Evolutionary conservation across 2,888 invertebrate species (phyloP), one percentile per base, ranked within the genome.

Genomic region (Mythimna lalbum): DNA sequence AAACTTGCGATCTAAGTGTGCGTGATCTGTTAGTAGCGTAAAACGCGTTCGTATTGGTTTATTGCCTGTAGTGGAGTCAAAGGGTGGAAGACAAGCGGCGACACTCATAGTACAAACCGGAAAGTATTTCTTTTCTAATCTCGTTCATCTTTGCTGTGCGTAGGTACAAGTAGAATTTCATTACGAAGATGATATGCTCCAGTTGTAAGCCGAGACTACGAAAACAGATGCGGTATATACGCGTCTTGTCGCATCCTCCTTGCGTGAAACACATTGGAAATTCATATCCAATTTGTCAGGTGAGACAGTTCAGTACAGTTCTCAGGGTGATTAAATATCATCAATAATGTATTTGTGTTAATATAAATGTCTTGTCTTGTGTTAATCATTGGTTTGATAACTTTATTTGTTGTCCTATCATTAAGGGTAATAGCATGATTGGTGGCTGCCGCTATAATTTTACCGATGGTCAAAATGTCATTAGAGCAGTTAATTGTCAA

Each of bases 251-350:
- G 43, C 47, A 55, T 57, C 31, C 55, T 43, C 3, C 64, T 69
- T 61, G 57, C 76, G 36, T 56, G 10, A 69, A 76, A 63, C 63
- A 56, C 71, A 72, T 81, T 76, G 64, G 43, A 72, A 60, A 81
- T 81, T 81, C 71, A 76, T 72, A 79, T 56, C 68, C 77, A 71
- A 79, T 79, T 81, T 76, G 81, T 65, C 71, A 81, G 67, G 67
- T 77, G 77, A 76, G 50, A 50, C 64, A 53, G 19, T 31, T 63
- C 23, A 23, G 10, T 52, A 60, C 47, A 56, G 49, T 65, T 81
- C 81, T 47, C 81, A 68, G 27, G 57, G 55, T 76, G 71, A 79
- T 79, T 81, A 68, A 64, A 63, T 68, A 14, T n/a, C 59, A 63
- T 68, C 52, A 60, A 81, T 80, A 76, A 78, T 79, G 19, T 71